Conservation (phyloP, 2,888 invertebrate genomes). For the Andrena dorsata region DNA sequence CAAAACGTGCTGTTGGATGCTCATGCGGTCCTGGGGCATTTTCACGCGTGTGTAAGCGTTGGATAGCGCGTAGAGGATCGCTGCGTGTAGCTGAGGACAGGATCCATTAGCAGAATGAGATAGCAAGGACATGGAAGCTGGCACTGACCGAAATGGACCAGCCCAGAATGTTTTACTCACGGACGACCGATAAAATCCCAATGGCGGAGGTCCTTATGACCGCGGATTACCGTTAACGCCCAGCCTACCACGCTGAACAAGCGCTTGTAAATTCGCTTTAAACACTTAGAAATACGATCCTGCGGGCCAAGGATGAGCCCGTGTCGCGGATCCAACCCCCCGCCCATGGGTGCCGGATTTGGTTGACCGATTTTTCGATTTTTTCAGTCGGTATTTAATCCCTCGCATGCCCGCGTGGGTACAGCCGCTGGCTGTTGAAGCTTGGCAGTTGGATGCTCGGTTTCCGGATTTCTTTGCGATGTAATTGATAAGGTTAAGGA, state of each 20-base stretch:
- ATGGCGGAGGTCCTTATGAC: constrained; percentile 63
- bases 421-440: not conserved
- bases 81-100: constrained; percentile 34
- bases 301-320: constrained; percentile 54
- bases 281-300: constrained; percentile 70
- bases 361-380: not conserved
- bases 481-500: not conserved
- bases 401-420: not conserved
- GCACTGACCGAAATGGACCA: constrained; percentile 69
- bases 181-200: constrained; percentile 59
- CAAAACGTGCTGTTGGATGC: not conserved
- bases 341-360: not conserved
- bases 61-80: constrained; percentile 19
- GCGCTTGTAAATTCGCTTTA: constrained; percentile 59
- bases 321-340: constrained; percentile 5
- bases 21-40: not conserved
- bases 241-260: constrained; percentile 20
- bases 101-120: constrained; percentile 75
- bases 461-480: not conserved
- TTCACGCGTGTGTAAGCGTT: constrained; percentile 1
- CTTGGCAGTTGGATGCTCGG: not conserved
- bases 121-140: constrained; percentile 71
- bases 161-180: constrained; percentile 64
- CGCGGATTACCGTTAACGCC: constrained; percentile 70
- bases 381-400: constrained; percentile 8